Base-by-base conservation (phyloP, 2,113 vertebrate genomes). In the Zosterops hypoxanthus region DNA sequence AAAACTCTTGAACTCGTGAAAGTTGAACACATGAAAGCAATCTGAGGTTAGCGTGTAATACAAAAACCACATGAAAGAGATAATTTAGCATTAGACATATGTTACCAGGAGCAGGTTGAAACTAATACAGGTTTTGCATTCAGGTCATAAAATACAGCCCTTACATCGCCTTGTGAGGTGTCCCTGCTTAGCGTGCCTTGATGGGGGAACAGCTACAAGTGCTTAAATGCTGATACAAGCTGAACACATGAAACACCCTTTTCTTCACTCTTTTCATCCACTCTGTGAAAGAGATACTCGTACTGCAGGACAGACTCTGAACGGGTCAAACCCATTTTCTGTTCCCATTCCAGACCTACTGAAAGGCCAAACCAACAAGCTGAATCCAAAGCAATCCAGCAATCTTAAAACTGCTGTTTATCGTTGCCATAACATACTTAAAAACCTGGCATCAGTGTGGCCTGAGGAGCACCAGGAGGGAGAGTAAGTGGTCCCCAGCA, bases 31-130 rank as follows among this genome's bases (percentile, higher is more conserved):
- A 94, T 90, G 47, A 96, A 95, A 76, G 95, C 92, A 85, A 44
- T 36, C 75, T 72, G 90, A 92, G 86, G 72, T 92, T 95, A 88
- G 57, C 1, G 5, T 82, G 53, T 69, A 94, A 71, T 56, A 92
- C 57, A 44, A 69, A 97, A 87, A 96, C 92, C 88, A 96, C 93
- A 95, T 88, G 89, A 97, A 97, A 81, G 61, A 46, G 50, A 20
- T 88, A 86, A 77, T 95, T 97, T 96, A 93, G 82, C n/a, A 83
- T 76, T 92, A 95, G 85, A 55, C 81, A 82, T 36, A 36, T 78
- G 57, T 87, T 92, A 87, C 81, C 83, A 68, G 94, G 85, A 97
- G 88, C 88, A 89, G 71, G 81, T 91, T 96, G 88, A 95, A 97
- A 96, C 76, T 71, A 92, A 98, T 94, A 76, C 41, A 69, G 25